phyloP scores from a whole-genome alignment of 2,113 vertebrate species.

The Recurvirostra avosetta region DNA sequence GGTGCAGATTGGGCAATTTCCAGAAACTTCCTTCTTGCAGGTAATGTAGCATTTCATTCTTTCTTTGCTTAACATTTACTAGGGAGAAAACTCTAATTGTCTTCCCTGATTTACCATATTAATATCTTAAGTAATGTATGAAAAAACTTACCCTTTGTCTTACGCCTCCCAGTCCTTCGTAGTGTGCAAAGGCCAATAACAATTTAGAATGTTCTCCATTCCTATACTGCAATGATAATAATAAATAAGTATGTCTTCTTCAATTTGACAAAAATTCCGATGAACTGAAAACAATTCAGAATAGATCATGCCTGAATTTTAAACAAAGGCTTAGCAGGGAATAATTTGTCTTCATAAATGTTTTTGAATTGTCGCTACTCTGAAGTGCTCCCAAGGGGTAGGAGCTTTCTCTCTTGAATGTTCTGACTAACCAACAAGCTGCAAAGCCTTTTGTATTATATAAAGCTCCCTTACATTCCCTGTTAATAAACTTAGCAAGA shows the following conservation, averaged over 20 bases:
- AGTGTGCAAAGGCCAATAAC: background rate
- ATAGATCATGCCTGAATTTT: background rate
- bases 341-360: background rate
- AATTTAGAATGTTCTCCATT: background rate
- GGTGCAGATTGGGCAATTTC: background rate
- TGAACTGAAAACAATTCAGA: background rate
- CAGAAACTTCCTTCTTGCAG: background rate
- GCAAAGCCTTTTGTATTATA: background rate
- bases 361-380: background rate
- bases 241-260: background rate
- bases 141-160: background rate
- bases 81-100: background rate
- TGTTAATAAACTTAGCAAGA: background rate
- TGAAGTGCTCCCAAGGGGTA: background rate
- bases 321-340: background rate
- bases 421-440: background rate
- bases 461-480: background rate
- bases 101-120: background rate
- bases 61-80: background rate
- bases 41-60: background rate
- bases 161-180: background rate
- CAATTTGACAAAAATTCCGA: background rate
- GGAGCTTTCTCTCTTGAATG: background rate
- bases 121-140: background rate
- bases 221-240: background rate